phyloP scores from a whole-genome alignment of 2,797 vertebrate genomes.

The Orestias chungarensis region DNA sequence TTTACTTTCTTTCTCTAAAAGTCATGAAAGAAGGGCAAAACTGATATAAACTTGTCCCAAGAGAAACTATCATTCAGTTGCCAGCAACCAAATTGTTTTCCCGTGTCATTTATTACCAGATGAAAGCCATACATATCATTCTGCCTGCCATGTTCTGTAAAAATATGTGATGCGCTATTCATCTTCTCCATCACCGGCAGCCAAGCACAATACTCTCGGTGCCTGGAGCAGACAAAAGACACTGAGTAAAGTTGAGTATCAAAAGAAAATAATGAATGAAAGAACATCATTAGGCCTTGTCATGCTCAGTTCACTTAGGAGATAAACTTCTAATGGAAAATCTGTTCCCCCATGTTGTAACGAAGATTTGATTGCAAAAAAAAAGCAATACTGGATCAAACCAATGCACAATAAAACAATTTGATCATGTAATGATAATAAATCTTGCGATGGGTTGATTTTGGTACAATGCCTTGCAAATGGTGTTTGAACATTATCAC shows the following conservation, averaged over 20 bases:
- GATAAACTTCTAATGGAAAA: constrained; percentile 18
- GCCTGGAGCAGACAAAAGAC: constrained; percentile 33
- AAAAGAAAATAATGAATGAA: constrained; percentile 21
- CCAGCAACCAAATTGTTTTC: not conserved
- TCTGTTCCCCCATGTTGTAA: not conserved
- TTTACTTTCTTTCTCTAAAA: not conserved
- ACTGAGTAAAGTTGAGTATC: constrained; percentile 8
- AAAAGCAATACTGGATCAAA: constrained; percentile 8
- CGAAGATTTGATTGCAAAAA: not conserved
- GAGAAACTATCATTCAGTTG: not conserved
- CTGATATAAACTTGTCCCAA: not conserved
- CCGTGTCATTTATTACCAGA: constrained; percentile 7
- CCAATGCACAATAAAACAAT: not conserved
- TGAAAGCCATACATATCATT: constrained; percentile 2
- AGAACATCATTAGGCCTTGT: constrained; percentile 8
- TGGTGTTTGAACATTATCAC: not conserved
- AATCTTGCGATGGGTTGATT: not conserved
- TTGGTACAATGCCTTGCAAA: not conserved
- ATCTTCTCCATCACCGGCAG: constrained; percentile 29
- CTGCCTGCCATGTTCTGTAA: constrained; percentile 7
- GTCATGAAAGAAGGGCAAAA: not conserved
- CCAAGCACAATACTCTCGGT: constrained; percentile 22
- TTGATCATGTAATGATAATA: not conserved
- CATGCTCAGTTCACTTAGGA: not conserved
- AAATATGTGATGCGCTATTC: constrained; percentile 12